Evolutionary conservation across 1,140 invertebrate genomes (phyloP).

Genomic region (Lethrus apterus): DNA sequence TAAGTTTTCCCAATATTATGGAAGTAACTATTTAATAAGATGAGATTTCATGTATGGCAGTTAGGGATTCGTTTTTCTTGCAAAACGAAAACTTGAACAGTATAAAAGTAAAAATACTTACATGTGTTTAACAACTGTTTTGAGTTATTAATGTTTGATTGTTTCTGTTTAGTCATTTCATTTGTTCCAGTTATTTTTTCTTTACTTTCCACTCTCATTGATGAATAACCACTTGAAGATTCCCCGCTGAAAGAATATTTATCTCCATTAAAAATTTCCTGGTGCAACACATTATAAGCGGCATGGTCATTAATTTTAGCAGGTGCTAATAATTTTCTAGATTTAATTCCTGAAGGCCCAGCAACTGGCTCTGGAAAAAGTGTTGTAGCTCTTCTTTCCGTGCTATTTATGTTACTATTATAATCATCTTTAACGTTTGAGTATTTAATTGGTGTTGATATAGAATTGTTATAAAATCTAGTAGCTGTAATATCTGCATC

Average conservation of each 20-base stretch:
- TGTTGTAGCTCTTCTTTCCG: slow-evolving; percentile 6
- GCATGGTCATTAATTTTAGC: no score
- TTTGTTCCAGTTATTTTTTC: neutral
- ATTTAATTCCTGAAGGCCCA: slow-evolving; percentile 30
- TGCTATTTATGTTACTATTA: slow-evolving; percentile 14
- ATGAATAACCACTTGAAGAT: slow-evolving; percentile 40
- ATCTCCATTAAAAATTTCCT: slow-evolving; percentile 24
- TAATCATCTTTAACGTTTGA: slow-evolving; percentile 18
- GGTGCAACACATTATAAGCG: no score
- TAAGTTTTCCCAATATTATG: no score
- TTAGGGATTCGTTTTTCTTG: no score
- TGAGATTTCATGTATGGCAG: no score
- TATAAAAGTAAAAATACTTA: neutral
- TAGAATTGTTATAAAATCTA: slow-evolving; percentile 20
- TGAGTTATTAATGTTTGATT: no score
- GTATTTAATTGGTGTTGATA: neutral
- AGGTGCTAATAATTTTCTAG: no score
- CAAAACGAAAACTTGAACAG: no score
- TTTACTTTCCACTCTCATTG: slow-evolving; percentile 25
- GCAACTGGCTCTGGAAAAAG: slow-evolving; percentile 31
- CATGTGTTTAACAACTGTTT: neutral
- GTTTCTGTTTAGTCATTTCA: slow-evolving; percentile 18
- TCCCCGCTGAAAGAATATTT: slow-evolving; percentile 37
- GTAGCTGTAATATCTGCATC: slow-evolving; percentile 26
- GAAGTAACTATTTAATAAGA: no score